Evolutionary conservation across 2,797 vertebrate genomes (phyloP).

Genomic region (Picus viridis): DNA sequence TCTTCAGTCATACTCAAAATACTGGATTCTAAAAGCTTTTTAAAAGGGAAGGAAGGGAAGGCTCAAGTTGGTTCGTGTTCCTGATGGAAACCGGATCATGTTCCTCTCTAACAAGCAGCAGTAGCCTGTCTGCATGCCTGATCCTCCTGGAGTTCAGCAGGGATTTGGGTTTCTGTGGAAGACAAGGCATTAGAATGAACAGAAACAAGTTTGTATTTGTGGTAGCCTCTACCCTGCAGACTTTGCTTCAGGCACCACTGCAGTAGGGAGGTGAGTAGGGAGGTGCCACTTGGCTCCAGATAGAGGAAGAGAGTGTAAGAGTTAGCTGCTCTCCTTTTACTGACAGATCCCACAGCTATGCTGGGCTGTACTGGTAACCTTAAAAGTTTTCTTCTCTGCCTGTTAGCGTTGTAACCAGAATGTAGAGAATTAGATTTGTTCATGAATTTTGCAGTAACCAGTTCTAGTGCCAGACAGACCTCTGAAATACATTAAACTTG

Average conservation of each 20-base stretch:
- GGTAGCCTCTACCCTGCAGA: background rate
- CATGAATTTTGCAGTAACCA: background rate
- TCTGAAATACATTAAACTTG: background rate
- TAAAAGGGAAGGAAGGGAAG: background rate
- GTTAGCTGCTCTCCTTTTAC: rapidly evolving
- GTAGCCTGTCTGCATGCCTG: background rate
- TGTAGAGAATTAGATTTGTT: rapidly evolving
- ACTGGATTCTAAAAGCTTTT: background rate
- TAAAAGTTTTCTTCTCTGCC: background rate
- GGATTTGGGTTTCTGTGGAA: background rate
- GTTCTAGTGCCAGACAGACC: background rate
- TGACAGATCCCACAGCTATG: background rate
- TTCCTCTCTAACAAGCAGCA: background rate
- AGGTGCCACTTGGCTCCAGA: rapidly evolving
- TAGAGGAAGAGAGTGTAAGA: background rate
- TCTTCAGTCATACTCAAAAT: background rate
- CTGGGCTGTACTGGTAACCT: rapidly evolving
- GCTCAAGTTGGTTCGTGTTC: background rate
- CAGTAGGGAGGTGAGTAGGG: background rate
- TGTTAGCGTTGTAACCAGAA: background rate
- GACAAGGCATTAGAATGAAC: background rate
- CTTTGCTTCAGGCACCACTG: background rate
- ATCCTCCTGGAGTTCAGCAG: background rate
- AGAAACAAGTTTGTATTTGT: background rate
- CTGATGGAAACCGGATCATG: background rate